phyloP scores from a whole-genome alignment of 1,140 invertebrate genomes.

The Drosophila tani region DNA sequence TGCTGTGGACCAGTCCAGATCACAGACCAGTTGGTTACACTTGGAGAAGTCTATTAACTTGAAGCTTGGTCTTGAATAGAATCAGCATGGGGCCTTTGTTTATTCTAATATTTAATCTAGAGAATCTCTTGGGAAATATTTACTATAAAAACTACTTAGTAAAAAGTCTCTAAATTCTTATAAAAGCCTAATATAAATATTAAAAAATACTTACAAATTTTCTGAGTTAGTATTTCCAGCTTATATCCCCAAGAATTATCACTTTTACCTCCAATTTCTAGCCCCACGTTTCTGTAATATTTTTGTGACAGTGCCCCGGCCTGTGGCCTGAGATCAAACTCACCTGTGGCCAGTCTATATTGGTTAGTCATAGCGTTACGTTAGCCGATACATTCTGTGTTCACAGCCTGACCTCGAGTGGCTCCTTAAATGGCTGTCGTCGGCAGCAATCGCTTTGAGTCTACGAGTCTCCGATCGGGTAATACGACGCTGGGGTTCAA shows the following conservation, averaged over 20 bases:
- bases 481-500: background rate
- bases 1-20: slow-evolving; percentile 20
- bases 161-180: background rate
- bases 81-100: too few species aligned
- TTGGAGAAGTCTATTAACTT: background rate
- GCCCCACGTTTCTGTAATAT: background rate
- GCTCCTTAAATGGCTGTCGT: slow-evolving; percentile 67
- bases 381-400: slow-evolving; percentile 19
- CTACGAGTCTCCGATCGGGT: slow-evolving; percentile 29
- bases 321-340: slow-evolving; percentile 28
- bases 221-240: background rate
- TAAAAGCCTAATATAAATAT: background rate
- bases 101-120: background rate
- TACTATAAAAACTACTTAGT: too few species aligned
- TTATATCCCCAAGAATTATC: background rate
- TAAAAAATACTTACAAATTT: background rate
- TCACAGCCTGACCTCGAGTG: slow-evolving; percentile 50
- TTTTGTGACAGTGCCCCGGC: slow-evolving; percentile 6
- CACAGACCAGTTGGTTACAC: slow-evolving; percentile 49
- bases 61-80: too few species aligned
- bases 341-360: slow-evolving; percentile 46
- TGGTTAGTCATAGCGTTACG: slow-evolving; percentile 51
- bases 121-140: background rate
- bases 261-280: background rate
- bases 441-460: slow-evolving; percentile 58